Base-by-base conservation (phyloP, 2,888 invertebrate species). In the Nipponacmea schrenckii region DNA sequence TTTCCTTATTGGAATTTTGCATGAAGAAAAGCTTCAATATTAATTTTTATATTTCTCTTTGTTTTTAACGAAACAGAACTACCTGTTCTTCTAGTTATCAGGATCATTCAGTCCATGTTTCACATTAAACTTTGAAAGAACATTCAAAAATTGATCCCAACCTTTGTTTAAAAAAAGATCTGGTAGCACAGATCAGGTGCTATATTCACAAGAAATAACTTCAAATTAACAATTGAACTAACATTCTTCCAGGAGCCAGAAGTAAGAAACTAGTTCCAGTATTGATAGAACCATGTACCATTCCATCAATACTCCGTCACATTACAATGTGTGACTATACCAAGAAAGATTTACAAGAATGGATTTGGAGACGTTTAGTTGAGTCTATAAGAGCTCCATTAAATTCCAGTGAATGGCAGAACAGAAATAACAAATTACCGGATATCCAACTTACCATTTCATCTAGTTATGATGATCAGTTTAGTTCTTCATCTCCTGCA, bases 361-460 rank as follows among this genome's bases (percentile, higher is more conserved):
- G 67, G 92, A 96, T 27, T 90, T 96, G 83, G 94, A 93, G 71
- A 90, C 94, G 71, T 93, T 94, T 96, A 76, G 95, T 95, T 26
- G 95, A 95, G 76, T 91, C 96, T 39, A 89, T 96, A 73, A 95
- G 95, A 0, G 96, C 96, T 56, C 92, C 92, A 31, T 84, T 92
- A 79, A 91, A 91, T 15, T 64, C 71, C 5, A 65, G 62, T 10
- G 79, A 79, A 70, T 71, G 67, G 64, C 44, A 48, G 10, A 20
- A 56, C 4, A 24, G 20, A 4, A 4, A 20, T 12, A 56, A 0
- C 12, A 8, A 20, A 56, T 24, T 15, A 12, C 20, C 56, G 3
- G 56, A 56, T 24, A 56, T 56, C 20, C 10, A 8, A 12, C 24
- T 56, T 24, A 56, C 20, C 56, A 56, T 56, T 24, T 56, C 56